Evolutionary conservation across 92 coral and sea anemone species (phyloP).

Genomic region (Galaxea fascicularis): DNA sequence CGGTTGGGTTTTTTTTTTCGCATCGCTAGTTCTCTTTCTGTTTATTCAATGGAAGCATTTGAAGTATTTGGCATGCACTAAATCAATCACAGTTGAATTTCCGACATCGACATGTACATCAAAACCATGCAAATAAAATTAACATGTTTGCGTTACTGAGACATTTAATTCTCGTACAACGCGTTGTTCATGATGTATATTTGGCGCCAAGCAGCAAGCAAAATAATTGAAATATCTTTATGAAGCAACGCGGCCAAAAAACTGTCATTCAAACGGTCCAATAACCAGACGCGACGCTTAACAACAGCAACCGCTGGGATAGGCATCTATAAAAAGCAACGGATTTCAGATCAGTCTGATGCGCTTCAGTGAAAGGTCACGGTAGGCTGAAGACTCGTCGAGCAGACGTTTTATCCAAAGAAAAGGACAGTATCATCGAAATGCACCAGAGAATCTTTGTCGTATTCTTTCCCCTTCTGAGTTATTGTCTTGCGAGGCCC

Average conservation of each 20-base stretch:
- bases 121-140: background rate
- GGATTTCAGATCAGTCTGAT: background rate
- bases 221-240: background rate
- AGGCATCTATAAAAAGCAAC: background rate
- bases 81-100: background rate
- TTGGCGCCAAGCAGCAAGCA: conserved; percentile 18
- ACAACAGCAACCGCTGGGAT: background rate
- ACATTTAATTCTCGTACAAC: background rate
- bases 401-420: no score
- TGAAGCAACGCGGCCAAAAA: conserved; percentile 3
- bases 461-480: conserved; percentile 9
- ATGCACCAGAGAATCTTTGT: background rate
- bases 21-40: background rate
- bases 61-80: background rate
- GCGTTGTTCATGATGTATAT: conserved; percentile 2
- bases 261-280: conserved; percentile 20
- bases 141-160: conserved; percentile 17
- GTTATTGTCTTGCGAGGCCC: conserved; percentile 12
- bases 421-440: no score
- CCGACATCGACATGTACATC: background rate
- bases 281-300: background rate
- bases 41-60: background rate
- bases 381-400: background rate
- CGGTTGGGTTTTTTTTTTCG: conserved; percentile 3
- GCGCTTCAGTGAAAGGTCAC: no score